Base-by-base conservation (phyloP, 2,113 vertebrate genomes). In the Syrrhaptes paradoxus region DNA sequence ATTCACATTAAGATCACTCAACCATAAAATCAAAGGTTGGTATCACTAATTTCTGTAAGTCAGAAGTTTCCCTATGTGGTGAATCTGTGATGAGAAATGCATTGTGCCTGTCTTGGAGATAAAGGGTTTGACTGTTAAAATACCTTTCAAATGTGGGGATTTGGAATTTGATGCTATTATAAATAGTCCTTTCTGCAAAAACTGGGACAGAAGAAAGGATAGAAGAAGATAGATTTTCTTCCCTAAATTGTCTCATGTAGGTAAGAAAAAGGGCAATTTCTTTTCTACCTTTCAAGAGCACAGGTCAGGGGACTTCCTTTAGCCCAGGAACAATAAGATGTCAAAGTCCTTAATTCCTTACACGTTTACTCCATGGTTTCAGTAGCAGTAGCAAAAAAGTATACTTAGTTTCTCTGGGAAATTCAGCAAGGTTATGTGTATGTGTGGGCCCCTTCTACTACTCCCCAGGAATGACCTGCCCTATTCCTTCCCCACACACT, bases 1-100 rank as follows among this genome's bases (percentile, higher is more conserved):
- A 87, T 68, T 93, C 79, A 91, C 96, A 93, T 86, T 65, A 81
- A 79, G 87, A 95, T 95, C 72, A 55, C 76, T 92, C 93, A 87
- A 70, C 72, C 88, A 89, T 95, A 95, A 84, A 95, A 95, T 95
- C 78, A 94, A 94, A 94, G 46, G 88, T 72, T 95, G 49, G 19
- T 89, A 78, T 82, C 62, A 54, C 36, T 85, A 91, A 94, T 83
- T 93, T 81, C 73, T 94, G 25, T 48, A 84, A 81, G 87, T 82
- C 46, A 89, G 80, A 94, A 90, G 24, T 90, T 89, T 93, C 54
- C 25, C 17, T 49, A 5, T 28, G 29, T 85, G 24, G 59, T 1
- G 10, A 89, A 83, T 81, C 52, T 81, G 8, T 55, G 32, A 38
- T n/a, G n/a, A 92, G 88, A 84, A 92, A 62, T 46, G 11, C 17